Percentiles rank a stretch among this genome's conserved stretches.
Conservation (phyloP, 2,113 vertebrate genomes). For the Neotoma lepida region DNA sequence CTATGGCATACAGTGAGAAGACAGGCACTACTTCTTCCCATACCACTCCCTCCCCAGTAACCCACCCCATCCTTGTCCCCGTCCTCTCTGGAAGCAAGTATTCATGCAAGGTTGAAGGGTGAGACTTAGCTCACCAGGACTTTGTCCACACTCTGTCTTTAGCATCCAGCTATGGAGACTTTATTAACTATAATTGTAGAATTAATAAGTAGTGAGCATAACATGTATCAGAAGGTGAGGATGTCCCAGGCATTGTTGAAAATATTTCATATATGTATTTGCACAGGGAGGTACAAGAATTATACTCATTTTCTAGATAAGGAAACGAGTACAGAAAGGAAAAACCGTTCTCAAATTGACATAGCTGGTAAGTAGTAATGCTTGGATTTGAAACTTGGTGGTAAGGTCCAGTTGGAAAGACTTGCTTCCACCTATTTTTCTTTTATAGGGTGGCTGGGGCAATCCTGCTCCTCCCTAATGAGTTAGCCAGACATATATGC, state of each 20-base stretch:
- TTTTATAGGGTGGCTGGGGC: neutral
- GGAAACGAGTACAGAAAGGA: neutral
- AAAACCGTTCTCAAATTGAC: neutral
- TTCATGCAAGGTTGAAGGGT: neutral
- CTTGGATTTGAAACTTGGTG: neutral
- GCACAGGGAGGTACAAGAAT: neutral
- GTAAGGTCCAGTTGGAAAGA: neutral
- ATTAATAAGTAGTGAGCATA: neutral
- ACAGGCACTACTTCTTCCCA: neutral
- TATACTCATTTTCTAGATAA: conserved; percentile 1
- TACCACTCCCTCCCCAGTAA: fast-evolving
- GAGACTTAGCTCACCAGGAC: neutral
- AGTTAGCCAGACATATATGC: conserved; percentile 29
- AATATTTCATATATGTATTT: neutral
- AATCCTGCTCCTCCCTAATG: conserved; percentile 9
- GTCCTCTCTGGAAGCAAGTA: neutral
- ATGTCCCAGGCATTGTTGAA: neutral
- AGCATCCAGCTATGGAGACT: neutral
- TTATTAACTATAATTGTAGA: neutral
- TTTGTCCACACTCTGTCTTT: neutral
- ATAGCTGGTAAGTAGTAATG: neutral
- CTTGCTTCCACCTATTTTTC: conserved; percentile 39
- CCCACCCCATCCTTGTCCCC: too few species aligned
- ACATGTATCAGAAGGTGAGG: neutral
- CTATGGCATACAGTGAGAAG: neutral